Percentiles rank a stretch among this genome's conserved stretches.
Evolutionary conservation across 2,113 vertebrate genomes (phyloP).

Genomic region (Camarhynchus parvulus): DNA sequence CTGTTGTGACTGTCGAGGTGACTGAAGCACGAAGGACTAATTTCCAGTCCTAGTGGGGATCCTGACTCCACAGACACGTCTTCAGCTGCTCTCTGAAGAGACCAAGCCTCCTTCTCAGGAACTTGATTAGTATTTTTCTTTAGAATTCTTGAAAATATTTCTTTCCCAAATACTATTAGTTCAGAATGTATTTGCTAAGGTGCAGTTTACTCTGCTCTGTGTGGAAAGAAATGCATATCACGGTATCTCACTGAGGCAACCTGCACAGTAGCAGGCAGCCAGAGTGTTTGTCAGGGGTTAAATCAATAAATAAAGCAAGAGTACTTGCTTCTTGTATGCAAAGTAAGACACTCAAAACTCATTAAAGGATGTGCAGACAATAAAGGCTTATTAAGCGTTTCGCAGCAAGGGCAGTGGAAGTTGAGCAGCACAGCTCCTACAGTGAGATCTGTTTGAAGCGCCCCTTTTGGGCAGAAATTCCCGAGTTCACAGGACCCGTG

Average conservation of each 20-base stretch:
- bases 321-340: not conserved
- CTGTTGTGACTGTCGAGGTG: not conserved
- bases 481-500: fast-evolving
- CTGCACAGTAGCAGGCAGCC: not conserved
- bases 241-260: not conserved
- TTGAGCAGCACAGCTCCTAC: not conserved
- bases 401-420: not conserved
- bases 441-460: not conserved
- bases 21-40: not conserved
- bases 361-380: not conserved
- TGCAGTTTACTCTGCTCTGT: not conserved
- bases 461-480: not conserved
- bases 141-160: not conserved
- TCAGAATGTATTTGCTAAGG: not conserved
- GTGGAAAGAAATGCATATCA: not conserved
- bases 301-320: not conserved
- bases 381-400: not conserved
- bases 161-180: not conserved
- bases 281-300: not conserved
- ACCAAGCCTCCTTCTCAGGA: not conserved
- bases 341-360: not conserved
- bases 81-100: not conserved
- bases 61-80: not conserved
- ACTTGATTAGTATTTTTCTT: not conserved
- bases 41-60: not conserved